Evolutionary conservation across 2,113 vertebrate species (phyloP).

Genomic region (Lycaon pictus): DNA sequence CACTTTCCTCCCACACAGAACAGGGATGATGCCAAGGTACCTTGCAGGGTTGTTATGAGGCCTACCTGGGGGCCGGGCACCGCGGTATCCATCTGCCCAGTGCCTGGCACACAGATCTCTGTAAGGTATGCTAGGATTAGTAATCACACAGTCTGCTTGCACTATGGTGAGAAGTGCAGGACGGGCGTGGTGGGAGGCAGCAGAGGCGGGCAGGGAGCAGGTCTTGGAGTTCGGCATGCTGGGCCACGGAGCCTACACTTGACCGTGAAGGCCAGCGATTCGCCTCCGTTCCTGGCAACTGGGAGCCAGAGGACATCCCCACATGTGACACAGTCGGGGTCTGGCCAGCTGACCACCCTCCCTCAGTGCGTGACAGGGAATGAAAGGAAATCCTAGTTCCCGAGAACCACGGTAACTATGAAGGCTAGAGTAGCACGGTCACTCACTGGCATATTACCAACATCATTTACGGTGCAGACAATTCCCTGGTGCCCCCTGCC

Average conservation of each 20-base stretch:
- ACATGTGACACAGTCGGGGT: neutral
- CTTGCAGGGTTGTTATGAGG: neutral
- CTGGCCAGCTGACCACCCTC: neutral
- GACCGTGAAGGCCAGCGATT: neutral
- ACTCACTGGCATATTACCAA: neutral
- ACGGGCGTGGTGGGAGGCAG: slow-evolving; percentile 48
- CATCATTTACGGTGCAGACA: neutral
- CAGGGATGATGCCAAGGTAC: neutral
- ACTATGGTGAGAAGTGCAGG: neutral
- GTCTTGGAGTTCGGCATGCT: neutral
- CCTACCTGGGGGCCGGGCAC: neutral
- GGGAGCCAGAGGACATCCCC: neutral
- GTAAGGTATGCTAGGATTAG: slow-evolving; percentile 45
- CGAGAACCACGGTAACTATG: neutral
- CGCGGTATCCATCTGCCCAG: neutral
- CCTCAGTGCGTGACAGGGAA: neutral
- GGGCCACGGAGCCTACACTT: neutral
- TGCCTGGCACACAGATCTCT: slow-evolving; percentile 69
- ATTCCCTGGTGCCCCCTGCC: slow-evolving; percentile 30
- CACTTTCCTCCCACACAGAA: neutral
- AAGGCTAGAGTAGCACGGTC: neutral
- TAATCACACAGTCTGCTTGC: neutral
- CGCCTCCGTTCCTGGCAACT: neutral
- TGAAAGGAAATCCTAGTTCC: neutral
- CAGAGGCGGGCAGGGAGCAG: slow-evolving; percentile 71